phyloP scores from a whole-genome alignment of 2,113 vertebrate species.

The Calypte anna region DNA sequence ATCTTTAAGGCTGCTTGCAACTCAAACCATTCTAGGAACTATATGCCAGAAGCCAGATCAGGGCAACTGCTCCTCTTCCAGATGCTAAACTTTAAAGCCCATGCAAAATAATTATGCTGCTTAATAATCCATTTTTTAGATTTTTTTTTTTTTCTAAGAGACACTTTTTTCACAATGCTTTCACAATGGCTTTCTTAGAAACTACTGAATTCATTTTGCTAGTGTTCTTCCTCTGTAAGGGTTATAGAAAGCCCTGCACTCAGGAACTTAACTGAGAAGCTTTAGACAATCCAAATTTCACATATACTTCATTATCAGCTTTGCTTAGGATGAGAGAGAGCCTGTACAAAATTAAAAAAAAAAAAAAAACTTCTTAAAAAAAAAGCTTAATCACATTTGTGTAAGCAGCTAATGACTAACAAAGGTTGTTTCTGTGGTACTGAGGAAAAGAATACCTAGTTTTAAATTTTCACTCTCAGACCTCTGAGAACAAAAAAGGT shows the following conservation, averaged over 20 bases:
- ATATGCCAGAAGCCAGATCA: not conserved
- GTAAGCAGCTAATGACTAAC: not conserved
- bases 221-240: not conserved
- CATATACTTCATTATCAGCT: not conserved
- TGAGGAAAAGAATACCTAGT: not conserved
- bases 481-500: not conserved
- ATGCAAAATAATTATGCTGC: not conserved
- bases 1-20: too few species aligned
- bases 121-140: not conserved
- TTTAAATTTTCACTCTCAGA: not conserved
- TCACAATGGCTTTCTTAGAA: not conserved
- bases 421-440: rapidly evolving
- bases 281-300: not conserved
- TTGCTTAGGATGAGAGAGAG: not conserved
- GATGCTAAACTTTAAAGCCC: not conserved
- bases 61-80: not conserved
- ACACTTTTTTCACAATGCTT: not conserved
- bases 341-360: not conserved
- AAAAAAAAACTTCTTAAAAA: too few species aligned
- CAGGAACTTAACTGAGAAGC: not conserved
- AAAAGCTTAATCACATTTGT: not conserved
- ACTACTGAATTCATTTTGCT: not conserved
- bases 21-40: not conserved
- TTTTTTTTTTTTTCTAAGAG: not conserved
- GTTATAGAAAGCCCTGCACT: not conserved